Percentiles rank a stretch among this genome's conserved stretches.
Conservation (phyloP, 64 coral and sea anemone species). For the Montipora cactus region DNA sequence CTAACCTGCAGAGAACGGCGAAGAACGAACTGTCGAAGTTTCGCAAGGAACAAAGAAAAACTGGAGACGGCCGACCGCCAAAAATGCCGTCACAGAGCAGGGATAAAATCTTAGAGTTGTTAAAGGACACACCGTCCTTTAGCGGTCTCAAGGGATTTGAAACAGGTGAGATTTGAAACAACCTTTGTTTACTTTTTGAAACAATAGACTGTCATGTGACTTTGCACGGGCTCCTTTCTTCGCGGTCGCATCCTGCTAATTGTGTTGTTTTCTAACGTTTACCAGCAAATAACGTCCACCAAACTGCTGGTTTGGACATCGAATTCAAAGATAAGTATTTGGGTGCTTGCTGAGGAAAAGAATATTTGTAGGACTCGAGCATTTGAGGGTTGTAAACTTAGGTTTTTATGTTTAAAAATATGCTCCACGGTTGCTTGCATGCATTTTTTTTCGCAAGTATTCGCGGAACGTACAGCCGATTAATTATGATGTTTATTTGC, state of each 20-base stretch:
- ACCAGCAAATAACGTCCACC: neutral
- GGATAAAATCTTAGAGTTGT: neutral
- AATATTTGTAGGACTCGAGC: slow-evolving; percentile 1
- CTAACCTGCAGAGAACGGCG: neutral
- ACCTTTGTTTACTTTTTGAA: slow-evolving; percentile 9
- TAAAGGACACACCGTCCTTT: slow-evolving; percentile 10
- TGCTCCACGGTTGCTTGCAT: neutral
- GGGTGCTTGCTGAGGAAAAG: neutral
- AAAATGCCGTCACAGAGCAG: neutral
- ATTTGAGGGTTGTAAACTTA: slow-evolving; percentile 2
- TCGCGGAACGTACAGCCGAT: no score
- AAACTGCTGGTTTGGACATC: neutral
- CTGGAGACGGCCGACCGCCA: slow-evolving; percentile 3
- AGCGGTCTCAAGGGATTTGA: slow-evolving; percentile 34
- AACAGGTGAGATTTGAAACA: slow-evolving; percentile 16
- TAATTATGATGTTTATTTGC: no score
- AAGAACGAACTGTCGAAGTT: slow-evolving; percentile 30
- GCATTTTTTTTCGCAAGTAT: neutral
- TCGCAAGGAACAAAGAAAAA: neutral
- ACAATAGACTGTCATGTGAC: slow-evolving; percentile 50
- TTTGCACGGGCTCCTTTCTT: neutral
- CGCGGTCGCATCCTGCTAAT: neutral
- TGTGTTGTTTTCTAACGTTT: neutral
- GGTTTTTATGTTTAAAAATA: neutral
- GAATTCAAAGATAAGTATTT: slow-evolving; percentile 12